A percentile compares a stretch with the other conserved stretches of the same genome.
Conservation (phyloP, 2,797 vertebrate species). For the Acanthopagrus latus region DNA sequence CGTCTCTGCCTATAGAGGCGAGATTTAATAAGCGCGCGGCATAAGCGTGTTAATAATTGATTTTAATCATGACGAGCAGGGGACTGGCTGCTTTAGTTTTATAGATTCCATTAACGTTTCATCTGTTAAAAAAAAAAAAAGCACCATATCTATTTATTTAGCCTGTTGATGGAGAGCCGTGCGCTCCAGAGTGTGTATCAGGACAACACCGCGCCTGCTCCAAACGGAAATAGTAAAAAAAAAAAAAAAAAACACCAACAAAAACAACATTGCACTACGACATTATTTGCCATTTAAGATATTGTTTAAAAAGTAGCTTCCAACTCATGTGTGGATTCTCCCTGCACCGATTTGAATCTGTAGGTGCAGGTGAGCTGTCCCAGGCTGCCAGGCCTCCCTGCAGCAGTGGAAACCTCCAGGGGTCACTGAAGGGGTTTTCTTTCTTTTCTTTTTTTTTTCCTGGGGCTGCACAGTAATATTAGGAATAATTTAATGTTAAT, state of each 20-base stretch:
- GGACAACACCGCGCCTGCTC: not conserved
- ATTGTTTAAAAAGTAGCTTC: not conserved
- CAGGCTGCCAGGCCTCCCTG: conserved; percentile 26
- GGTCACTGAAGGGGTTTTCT: conserved; percentile 25
- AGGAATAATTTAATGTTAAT: conserved; percentile 47
- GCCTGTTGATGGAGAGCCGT: not conserved
- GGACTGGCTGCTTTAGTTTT: conserved; percentile 23
- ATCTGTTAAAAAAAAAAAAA: not conserved
- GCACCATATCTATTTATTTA: not conserved
- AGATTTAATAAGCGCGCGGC: conserved; percentile 85
- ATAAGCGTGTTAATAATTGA: conserved; percentile 89
- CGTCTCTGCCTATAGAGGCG: conserved; percentile 85
- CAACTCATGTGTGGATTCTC: not conserved
- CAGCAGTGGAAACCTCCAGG: conserved; percentile 42
- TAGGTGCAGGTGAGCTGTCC: conserved; percentile 4
- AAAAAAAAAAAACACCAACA: not conserved
- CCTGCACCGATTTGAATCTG: not conserved
- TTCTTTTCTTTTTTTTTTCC: not conserved
- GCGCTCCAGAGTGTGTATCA: not conserved
- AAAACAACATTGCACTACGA: not conserved
- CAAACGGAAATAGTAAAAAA: not conserved
- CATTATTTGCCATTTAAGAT: no score
- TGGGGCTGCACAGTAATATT: conserved; percentile 29
- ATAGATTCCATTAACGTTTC: conserved; percentile 30
- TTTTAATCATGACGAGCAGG: conserved; percentile 85